These are phyloP conservation scores for Pantherophis vulpinus DNA, from an alignment of 2,797 vertebrate species.

Conservation along the genomic window DNA sequence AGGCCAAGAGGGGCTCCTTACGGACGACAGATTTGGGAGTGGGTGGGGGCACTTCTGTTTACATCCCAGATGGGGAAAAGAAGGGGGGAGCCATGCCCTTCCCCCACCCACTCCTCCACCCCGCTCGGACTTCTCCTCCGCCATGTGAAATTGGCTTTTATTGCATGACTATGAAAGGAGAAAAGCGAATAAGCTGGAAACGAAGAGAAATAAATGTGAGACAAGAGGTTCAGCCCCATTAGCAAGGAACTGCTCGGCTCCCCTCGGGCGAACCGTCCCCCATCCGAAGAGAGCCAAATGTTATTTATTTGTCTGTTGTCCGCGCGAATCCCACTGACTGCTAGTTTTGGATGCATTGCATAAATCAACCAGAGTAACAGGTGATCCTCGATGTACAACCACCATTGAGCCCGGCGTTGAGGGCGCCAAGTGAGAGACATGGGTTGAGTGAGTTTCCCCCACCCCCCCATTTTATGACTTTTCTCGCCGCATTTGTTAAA, in stretches of 20 bases:
- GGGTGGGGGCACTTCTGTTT: background rate
- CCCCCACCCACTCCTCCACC: background rate
- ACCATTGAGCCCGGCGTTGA: background rate
- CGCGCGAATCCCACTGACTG: background rate
- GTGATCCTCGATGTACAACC: background rate
- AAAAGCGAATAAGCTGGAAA: background rate
- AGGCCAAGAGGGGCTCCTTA: too few species aligned
- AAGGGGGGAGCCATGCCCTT: background rate
- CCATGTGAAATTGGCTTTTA: background rate
- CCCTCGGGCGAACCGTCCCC: background rate
- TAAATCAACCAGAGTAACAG: background rate
- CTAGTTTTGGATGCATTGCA: background rate
- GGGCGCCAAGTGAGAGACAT: background rate
- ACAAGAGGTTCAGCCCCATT: background rate
- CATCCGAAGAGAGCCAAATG: background rate
- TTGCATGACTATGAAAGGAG: background rate
- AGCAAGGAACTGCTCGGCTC: background rate
- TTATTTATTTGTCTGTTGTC: background rate
- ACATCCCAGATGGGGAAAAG: background rate
- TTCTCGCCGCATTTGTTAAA: background rate
- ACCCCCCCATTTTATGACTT: background rate
- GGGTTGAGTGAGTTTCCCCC: background rate
- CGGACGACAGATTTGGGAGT: background rate
- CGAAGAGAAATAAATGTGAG: background rate
- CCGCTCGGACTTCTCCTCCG: too few species aligned